Base-by-base conservation (phyloP, 2,888 invertebrate species). In the Neoitamus cyanurus region DNA sequence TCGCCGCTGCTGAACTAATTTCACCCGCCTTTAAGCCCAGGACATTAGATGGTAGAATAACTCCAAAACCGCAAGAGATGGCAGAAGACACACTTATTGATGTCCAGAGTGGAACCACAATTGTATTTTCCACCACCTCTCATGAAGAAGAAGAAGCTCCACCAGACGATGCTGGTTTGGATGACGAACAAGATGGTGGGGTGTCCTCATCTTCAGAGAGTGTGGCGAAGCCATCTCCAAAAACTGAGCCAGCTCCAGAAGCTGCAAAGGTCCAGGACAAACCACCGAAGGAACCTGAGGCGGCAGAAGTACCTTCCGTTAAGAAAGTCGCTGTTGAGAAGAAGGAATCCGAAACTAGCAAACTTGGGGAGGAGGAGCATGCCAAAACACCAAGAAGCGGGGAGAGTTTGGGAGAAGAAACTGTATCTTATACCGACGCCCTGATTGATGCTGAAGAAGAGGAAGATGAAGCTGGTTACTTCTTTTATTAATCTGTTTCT, bases 111-210 rank as follows among this genome's bases (percentile, higher is more conserved):
- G 90, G 91, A 25, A 46, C 77, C 3, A 89, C 89, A 1, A 83
- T 90, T 3, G 88, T 89, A 70, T 89, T 90, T 4, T 90, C 90
- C 0, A 89, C 90, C 1, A 90, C 91, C 0, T 88, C 89, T 37
- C 90, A 89, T 11, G 90, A 90, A 3, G 88, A 90, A 48, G 89
- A 88, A 1, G 88, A 89, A 31, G 87, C 87, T 0, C 87, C 86
- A 25, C 88, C 88, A 31, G 88, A 88, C 5, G 89, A 89, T 0
- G 90, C 11, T 20, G 80, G 34, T 20, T 34, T 80, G 11, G 68
- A 68, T 9, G 48, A 48, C 20, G 48, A 48, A 7, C 88, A 89
- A 58, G 88, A 88, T 25, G 88, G 88, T 80, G 88, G 87, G 86
- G 80, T 15, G 11, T 11, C 68, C 13, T 85, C 87, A 11, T 85